Evolutionary conservation across 2,797 vertebrate species (phyloP), one percentile per base, ranked within the genome.

Genomic region (Tolypeutes matacus): DNA sequence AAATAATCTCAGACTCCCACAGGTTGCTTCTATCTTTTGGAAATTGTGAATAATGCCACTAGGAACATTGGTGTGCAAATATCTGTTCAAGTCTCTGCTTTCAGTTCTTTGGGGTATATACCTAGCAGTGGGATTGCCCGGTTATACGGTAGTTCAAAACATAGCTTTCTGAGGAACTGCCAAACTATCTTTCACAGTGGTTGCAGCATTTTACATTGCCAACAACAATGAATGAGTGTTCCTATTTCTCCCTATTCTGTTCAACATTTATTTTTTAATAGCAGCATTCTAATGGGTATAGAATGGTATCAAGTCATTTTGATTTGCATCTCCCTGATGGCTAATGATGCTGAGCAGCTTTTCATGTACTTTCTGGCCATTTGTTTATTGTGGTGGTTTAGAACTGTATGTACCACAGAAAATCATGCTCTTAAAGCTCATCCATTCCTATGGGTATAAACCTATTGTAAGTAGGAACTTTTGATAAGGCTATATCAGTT

Each of bases 221-320:
- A 56, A 9, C 29, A 83, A 36, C 3, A 58, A 29, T 64, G 7
- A 31, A 49, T 42, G 14, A 84, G 21, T 5, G 10, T 17, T 85
- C 6, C 20, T 65, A 10, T 36, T 67, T 88, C 36, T 67, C 39
- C 18, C 36, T 8, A 39, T 36, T 62, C 46, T 31, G 81, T 51
- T 17, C 29, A 80, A 91, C 1, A 70, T 1, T 29, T 46, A 46
- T 60, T 53, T 5, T 36, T 91, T 72, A 51, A 76, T 67, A 49
- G 42, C 39, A 36, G 6, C 5, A 29, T 60, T 12, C 8, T 51
- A 78, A 17, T 34, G 12, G 7, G 9, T 51, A 80, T 31, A 29
- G 94, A 95, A 56, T 80, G 17, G 23, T 39, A 81, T 81, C 42
- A 75, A 36, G 17, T 67, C 18, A 25, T 27, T 95, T 67, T 65